Evolutionary conservation across 2,888 invertebrate species (phyloP).

Genomic region (Xestoiulus laeticollis): DNA sequence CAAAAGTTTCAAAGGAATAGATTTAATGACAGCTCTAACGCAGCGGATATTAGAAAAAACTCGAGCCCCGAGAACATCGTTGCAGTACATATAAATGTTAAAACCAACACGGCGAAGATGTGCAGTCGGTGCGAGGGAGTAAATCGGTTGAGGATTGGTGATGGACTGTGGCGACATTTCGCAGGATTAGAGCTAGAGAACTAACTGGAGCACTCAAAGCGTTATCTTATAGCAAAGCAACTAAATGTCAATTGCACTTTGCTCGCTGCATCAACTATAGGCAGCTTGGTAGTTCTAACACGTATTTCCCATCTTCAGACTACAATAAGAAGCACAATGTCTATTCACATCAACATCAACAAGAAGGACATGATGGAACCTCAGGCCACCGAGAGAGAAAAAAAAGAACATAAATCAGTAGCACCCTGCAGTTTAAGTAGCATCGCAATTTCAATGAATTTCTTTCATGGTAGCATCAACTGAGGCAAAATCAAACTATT

Average conservation of each 20-base stretch:
- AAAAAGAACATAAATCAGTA: not conserved
- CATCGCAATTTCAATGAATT: not conserved
- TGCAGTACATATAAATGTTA: not conserved
- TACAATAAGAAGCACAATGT: conserved; percentile 14
- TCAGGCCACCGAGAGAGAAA: not conserved
- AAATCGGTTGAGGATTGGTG: not conserved
- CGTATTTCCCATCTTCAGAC: conserved; percentile 28
- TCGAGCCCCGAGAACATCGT: not conserved
- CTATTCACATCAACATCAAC: conserved; percentile 7
- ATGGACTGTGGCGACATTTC: not conserved
- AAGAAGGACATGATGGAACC: not conserved
- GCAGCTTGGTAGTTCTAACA: conserved; percentile 4
- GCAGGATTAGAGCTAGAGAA: not conserved
- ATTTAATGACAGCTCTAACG: too few relatives aligned
- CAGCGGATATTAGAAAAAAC: not conserved
- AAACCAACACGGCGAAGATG: not conserved
- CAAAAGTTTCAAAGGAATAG: not conserved
- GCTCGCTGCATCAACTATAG: conserved; percentile 1
- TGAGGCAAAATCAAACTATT: not conserved
- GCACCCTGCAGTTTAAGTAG: not conserved
- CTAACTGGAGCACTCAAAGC: not conserved
- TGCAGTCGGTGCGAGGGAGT: not conserved
- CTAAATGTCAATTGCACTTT: conserved; percentile 2
- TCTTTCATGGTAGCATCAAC: not conserved
- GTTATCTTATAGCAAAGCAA: conserved; percentile 15